phyloP scores from a whole-genome alignment of 2,888 invertebrate species.

The Leptopilina myrica region DNA sequence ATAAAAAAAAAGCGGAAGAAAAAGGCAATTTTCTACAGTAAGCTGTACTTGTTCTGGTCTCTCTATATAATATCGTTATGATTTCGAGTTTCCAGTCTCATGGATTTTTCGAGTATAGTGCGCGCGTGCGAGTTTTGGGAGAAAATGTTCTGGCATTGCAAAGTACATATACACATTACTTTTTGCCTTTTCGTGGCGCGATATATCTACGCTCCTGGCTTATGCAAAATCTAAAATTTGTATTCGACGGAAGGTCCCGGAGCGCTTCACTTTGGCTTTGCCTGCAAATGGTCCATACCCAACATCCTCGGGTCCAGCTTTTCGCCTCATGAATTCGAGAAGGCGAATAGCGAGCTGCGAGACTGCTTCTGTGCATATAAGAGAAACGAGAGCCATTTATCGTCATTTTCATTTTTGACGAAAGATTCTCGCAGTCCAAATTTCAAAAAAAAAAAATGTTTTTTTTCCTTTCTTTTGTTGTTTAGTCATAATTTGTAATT shows the following conservation, averaged over 20 bases:
- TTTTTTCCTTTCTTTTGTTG: neutral
- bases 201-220: conserved; percentile 15
- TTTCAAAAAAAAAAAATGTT: neutral
- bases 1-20: no score
- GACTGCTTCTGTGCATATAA: conserved; percentile 18
- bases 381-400: conserved; percentile 34
- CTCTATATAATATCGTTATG: neutral
- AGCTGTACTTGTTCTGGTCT: neutral
- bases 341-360: conserved; percentile 27
- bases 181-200: conserved; percentile 8
- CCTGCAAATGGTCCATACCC: conserved; percentile 37
- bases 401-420: conserved; percentile 37
- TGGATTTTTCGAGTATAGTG: no score
- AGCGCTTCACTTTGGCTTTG: conserved; percentile 39
- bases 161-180: conserved; percentile 27
- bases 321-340: conserved; percentile 39
- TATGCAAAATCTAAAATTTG: conserved; percentile 39
- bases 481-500: neutral
- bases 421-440: neutral
- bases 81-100: conserved; percentile 14
- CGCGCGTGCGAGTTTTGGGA: no score
- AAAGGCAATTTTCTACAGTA: neutral
- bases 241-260: conserved; percentile 39
- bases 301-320: conserved; percentile 26
- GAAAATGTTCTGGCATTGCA: conserved; percentile 6